phyloP scores from a whole-genome alignment of 2,113 vertebrate species.

The Hucho hucho region DNA sequence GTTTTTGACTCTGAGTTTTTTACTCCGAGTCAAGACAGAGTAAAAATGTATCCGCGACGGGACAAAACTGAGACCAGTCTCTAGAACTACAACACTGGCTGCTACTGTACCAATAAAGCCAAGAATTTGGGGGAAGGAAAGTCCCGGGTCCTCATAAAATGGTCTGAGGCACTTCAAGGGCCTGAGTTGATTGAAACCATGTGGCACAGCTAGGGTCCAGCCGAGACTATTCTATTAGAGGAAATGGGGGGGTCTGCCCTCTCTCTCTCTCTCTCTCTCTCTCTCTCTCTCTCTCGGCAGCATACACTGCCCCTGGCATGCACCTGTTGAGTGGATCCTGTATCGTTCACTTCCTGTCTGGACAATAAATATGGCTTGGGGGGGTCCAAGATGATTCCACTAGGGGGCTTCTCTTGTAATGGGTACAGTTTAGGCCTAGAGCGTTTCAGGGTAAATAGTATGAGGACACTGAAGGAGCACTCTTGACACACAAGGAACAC shows the following conservation, averaged over 20 bases:
- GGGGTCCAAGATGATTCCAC: not conserved
- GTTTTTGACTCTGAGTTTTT: too few species aligned
- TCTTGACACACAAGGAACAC: too few species aligned
- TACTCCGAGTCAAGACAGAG: too few species aligned
- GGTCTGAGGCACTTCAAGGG: constrained; percentile 43
- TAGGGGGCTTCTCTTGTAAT: too few species aligned
- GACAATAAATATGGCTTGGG: constrained; percentile 14
- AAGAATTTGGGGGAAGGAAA: constrained; percentile 47
- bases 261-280: not conserved
- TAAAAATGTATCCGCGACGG: too few species aligned
- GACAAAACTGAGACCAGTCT: too few species aligned
- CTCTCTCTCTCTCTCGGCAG: constrained; percentile 25
- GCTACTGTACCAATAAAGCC: constrained; percentile 47
- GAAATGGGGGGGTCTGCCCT: not conserved
- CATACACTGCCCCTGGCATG: constrained; percentile 31
- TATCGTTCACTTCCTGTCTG: constrained; percentile 36
- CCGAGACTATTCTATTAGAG: constrained; percentile 17
- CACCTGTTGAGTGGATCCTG: constrained; percentile 53
- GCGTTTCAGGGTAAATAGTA: too few species aligned
- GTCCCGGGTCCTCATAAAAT: constrained; percentile 41
- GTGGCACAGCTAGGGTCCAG: constrained; percentile 20
- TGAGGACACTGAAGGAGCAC: too few species aligned
- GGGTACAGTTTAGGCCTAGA: too few species aligned
- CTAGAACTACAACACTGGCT: not conserved
- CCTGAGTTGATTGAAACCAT: constrained; percentile 50